A percentile compares a stretch with the other conserved stretches of the same genome.
phyloP scores from a whole-genome alignment of 2,113 vertebrate species.

The Rhinoptilus africanus region DNA sequence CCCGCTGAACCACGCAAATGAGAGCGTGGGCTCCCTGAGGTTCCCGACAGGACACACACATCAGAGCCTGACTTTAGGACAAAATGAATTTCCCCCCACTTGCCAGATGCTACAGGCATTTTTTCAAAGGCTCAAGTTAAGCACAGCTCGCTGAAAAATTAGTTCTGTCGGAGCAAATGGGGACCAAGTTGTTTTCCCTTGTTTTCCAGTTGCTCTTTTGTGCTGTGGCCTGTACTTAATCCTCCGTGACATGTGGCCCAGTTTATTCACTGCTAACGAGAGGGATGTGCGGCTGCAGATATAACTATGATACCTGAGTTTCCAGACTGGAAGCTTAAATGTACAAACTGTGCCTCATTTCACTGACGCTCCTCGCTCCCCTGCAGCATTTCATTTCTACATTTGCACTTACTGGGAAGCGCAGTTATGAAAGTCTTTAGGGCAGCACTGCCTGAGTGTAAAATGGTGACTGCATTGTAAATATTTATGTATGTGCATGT shows the following conservation, averaged over 20 bases:
- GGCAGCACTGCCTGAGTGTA: neutral
- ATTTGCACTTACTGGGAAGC: neutral
- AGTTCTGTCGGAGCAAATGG: neutral
- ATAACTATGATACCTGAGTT: neutral
- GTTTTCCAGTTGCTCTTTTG: neutral
- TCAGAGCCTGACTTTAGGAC: neutral
- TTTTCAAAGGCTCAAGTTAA: neutral
- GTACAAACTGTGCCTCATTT: neutral
- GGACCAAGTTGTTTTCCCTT: neutral
- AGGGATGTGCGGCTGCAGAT: neutral
- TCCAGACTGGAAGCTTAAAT: neutral
- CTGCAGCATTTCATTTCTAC: neutral
- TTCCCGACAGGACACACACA: accelerated
- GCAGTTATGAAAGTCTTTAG: neutral
- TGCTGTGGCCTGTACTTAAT: neutral
- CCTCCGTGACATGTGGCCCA: neutral
- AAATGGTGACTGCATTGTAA: neutral
- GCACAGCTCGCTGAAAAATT: accelerated
- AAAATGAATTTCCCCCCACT: neutral
- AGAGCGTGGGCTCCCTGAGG: neutral
- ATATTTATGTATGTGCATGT: accelerated
- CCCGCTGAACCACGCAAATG: accelerated
- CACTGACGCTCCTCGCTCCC: accelerated
- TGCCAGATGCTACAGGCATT: neutral
- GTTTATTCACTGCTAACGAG: constrained; percentile 2